phyloP scores from a whole-genome alignment of 2,797 vertebrate genomes.

The Rhynchotus rufescens region DNA sequence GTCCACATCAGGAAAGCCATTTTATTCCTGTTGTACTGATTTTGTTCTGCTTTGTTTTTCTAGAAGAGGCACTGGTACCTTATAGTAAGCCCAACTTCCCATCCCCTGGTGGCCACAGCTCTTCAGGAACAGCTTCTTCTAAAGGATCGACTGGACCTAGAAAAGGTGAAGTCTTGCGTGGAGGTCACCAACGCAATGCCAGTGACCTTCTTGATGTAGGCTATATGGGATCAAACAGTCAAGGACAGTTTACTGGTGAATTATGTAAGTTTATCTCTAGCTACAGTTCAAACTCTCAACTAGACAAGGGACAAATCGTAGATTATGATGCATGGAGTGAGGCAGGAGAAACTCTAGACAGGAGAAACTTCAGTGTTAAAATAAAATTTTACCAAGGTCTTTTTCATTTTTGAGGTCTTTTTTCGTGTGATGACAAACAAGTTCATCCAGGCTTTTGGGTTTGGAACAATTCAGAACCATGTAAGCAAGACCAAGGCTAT shows the following conservation, averaged over 20 bases:
- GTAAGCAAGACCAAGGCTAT: neutral
- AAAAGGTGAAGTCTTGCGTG: slow-evolving; percentile 90
- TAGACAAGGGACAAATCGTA: neutral
- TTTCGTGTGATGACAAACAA: neutral
- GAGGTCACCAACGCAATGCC: slow-evolving; percentile 90
- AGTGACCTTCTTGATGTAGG: slow-evolving; percentile 91
- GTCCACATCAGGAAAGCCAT: neutral
- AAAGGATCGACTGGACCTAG: slow-evolving; percentile 97
- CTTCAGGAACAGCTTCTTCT: slow-evolving; percentile 96
- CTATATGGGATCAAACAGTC: slow-evolving; percentile 92
- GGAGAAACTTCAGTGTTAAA: neutral
- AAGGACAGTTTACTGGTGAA: slow-evolving; percentile 95
- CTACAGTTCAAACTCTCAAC: slow-evolving; percentile 3
- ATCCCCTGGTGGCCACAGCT: slow-evolving; percentile 95
- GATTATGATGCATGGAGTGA: neutral
- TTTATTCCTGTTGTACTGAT: neutral
- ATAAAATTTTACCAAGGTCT: neutral
- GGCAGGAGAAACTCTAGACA: neutral
- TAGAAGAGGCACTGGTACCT: slow-evolving; percentile 94
- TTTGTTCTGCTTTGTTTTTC: slow-evolving; percentile 51
- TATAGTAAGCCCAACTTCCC: slow-evolving; percentile 98
- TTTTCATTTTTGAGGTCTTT: neutral
- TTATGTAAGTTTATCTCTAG: slow-evolving; percentile 89
- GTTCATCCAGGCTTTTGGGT: neutral
- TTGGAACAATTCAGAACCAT: neutral